Evolutionary conservation across 2,888 invertebrate species (phyloP).

Genomic region (Sericinus montela): DNA sequence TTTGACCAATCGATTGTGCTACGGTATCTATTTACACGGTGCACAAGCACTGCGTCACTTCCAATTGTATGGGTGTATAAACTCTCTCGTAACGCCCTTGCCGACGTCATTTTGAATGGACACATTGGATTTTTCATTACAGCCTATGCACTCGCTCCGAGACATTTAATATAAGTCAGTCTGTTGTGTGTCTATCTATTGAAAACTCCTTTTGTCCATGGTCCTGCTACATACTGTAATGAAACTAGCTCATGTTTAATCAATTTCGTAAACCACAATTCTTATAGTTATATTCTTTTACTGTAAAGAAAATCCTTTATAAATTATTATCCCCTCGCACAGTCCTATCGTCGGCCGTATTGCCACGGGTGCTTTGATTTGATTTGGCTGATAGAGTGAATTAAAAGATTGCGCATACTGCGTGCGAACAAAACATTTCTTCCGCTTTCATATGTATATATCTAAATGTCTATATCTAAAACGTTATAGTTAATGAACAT

Average conservation of each 20-base stretch:
- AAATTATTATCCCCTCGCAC: constrained; percentile 16
- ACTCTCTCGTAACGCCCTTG: constrained; percentile 48
- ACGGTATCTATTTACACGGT: constrained; percentile 55
- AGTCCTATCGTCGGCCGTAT: constrained; percentile 13
- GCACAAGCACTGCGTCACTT: constrained; percentile 43
- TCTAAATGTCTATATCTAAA: constrained; percentile 6
- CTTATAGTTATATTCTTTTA: background rate
- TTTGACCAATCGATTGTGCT: constrained; percentile 66
- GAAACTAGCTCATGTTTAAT: background rate
- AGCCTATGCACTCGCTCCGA: constrained; percentile 1
- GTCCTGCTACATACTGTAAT: background rate
- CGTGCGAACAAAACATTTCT: constrained; percentile 35
- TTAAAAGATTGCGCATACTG: constrained; percentile 51
- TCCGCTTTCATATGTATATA: constrained; percentile 40
- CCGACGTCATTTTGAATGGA: constrained; percentile 42
- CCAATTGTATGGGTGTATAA: constrained; percentile 39
- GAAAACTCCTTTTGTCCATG: too few relatives aligned
- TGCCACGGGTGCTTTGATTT: constrained; percentile 35
- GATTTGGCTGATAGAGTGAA: constrained; percentile 46
- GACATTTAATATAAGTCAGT: constrained; percentile 19
- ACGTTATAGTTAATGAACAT: background rate
- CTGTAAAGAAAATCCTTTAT: constrained; percentile 6
- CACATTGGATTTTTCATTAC: constrained; percentile 38
- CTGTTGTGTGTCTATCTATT: background rate
- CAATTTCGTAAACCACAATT: background rate